A percentile compares a stretch with the other conserved stretches of the same genome.
These are phyloP conservation scores for Polyommatus iphigenia DNA, from an alignment of 2,888 invertebrate genomes.

Conservation along the genomic window DNA sequence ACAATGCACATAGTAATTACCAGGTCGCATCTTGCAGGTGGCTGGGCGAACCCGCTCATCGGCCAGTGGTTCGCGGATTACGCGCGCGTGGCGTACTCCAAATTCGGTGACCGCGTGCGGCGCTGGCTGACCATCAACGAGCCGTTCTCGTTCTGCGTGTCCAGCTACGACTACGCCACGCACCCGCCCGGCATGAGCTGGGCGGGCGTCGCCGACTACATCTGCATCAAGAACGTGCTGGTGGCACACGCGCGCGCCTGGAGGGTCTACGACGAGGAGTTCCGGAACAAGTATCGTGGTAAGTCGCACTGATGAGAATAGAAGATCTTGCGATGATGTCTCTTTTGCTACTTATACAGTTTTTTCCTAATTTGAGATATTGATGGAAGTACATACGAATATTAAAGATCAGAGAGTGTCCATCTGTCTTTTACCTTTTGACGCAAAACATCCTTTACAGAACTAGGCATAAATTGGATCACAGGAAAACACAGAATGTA, in stretches of 20 bases:
- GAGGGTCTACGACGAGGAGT: conserved; percentile 80
- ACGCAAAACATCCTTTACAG: no score
- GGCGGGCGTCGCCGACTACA: conserved; percentile 75
- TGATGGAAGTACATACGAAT: no score
- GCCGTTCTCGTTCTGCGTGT: conserved; percentile 69
- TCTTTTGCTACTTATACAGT: neutral
- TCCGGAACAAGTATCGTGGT: conserved; percentile 72
- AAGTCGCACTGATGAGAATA: conserved; percentile 35
- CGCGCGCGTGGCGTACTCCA: conserved; percentile 75
- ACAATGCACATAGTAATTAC: no score
- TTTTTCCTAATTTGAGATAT: no score
- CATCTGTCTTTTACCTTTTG: no score
- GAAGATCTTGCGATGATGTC: neutral
- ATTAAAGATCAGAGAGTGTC: no score
- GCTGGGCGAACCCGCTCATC: conserved; percentile 83
- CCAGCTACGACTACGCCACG: conserved; percentile 59
- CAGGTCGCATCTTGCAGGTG: conserved; percentile 61
- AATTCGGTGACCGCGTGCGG: conserved; percentile 81
- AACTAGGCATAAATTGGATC: no score
- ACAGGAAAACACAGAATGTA: no score
- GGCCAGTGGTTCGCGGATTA: conserved; percentile 81
- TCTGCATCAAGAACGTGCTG: conserved; percentile 83
- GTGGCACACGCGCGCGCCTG: conserved; percentile 84
- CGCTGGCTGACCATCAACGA: conserved; percentile 88
- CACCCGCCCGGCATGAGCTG: conserved; percentile 54